Base-by-base conservation (phyloP, 2,113 vertebrate species). In the Sclerurus mexicanus region DNA sequence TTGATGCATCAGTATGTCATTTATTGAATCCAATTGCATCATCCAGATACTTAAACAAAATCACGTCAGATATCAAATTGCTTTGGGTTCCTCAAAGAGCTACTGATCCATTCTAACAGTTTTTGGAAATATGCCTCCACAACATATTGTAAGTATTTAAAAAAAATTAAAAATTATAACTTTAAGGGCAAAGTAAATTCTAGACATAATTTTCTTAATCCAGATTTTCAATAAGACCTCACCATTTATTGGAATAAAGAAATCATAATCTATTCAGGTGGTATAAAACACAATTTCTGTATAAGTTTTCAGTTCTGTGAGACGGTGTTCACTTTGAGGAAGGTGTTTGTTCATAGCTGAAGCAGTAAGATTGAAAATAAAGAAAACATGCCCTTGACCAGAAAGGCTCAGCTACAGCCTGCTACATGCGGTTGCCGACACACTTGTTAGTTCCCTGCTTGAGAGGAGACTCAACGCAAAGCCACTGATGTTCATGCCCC, bases 401-500 rank as follows among this genome's bases (percentile, higher is more conserved):
- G 44, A 40, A 52, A 56, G n/a, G 39, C 17, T 82, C 71, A 63
- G 62, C 21, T 58, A 14, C 17, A 9, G 21, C 59, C 47, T 64
- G 33, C 19, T 2, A 4, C 35, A 9, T 13, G 50, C 17, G 17
- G 30, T 35, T 75, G 60, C 62, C 35, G 7, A 15, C 2, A 0
- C 28, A 10, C n/a, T 14, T 50, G 35, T 14, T 59, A 14, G 42
- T 14, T 46, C 23, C 2, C 23, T 16, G 11, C 2, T 2, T 17
- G 82, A 75, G 62, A 77, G 75, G 35, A 47, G 25, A 39, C 14
- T 14, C 9, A 24, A 21, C 0, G 53, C 1, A 1, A 67, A 84
- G 31, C 31, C 49, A n/a, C 12, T 0, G 1, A 25, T 46, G 35
- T n/a, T 18, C 3, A 20, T 20, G 30, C 15, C 7, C 39, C 18